Evolutionary conservation across 2,797 vertebrate genomes (phyloP), one percentile per base, ranked within the genome.

Genomic region (Artibeus jamaicensis): DNA sequence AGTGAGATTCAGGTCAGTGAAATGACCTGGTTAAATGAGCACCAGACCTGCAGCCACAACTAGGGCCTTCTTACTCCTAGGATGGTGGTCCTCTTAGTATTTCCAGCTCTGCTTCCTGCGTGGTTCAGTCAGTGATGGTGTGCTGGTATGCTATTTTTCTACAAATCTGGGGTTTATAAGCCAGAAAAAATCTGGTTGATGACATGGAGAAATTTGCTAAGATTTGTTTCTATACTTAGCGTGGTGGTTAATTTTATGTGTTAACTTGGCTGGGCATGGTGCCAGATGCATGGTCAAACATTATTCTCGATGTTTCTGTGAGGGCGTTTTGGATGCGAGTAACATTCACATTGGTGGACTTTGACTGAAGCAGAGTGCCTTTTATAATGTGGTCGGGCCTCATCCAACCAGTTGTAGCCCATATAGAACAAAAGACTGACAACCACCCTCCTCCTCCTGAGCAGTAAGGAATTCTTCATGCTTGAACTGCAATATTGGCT

Each of bases 341-440:
- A 96, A 57, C 57, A 94, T 83, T 92, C 91, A 92, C 74, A 88
- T 89, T 39, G 42, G 48, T 73, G 46, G 53, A 32, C 39, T 94
- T 73, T 62, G 59, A 90, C 9, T 57, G 55, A 78, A 95, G 57
- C 74, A 86, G 86, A 77, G 93, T 84, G 50, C 9, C n/a, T n/a
- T 62, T 50, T 57, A 44, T 19, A 89, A 68, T 21, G 4, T 88
- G 62, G 50, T 53, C 83, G 87, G 53, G 59, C 78, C 32, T 96
- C 44, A 57, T 82, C 29, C 37, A 78, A 83, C 89, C 53, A 85
- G 29, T 5, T 81, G 67, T 79, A 84, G 42, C 12, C 62, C 32
- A 39, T 37, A 4, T 42, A 86, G 22, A 89, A 85, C 29, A 34
- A 68, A 92, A 92, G 46, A 53, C 7, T 55, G 37, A 95, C 62